Evolutionary conservation across 2,888 invertebrate species (phyloP), one percentile per base, ranked within the genome.

Genomic region (Meandrusa payeni): DNA sequence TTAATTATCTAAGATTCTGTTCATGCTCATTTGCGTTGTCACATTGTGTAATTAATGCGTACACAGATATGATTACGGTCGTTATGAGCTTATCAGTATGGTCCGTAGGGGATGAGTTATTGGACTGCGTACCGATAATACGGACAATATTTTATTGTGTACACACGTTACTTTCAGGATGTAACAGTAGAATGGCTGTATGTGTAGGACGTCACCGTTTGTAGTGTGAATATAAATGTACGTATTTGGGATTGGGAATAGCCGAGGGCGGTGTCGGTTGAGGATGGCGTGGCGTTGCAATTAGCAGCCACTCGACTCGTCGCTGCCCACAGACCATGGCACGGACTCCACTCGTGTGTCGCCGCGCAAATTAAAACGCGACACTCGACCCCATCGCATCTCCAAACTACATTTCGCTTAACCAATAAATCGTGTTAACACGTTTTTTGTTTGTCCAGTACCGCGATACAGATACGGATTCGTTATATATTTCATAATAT

Each of bases 291-390:
- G 69, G 69, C 74, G 70, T 66, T 76, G 86, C 86, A 86, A 86
- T 86, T 86, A 87, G 86, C 82, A 80, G 70, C 67, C 69, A 76
- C 85, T 87, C 74, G 78, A 85, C 76, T 65, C 70, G 68, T 64
- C 70, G 69, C 63, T 62, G 54, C 67, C 71, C 69, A 66, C 77
- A 74, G 69, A 68, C 76, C 74, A 68, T 70, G 59, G 68, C 74
- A 64, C 71, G 63, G 71, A 71, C 62, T 65, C 77, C 81, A 80
- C 83, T 86, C 69, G 70, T 80, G 74, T 85, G 83, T 81, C 86
- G 82, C 78, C 78, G 76, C 78, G 80, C 82, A 86, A 87, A 86
- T 86, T 87, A 85, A 87, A 87, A 86, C 79, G 74, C 72, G 63
- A 64, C 80, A 74, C 86, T 86, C 71, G 70, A 82, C 76, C 66